Evolutionary conservation across 2,888 invertebrate genomes (phyloP).

Genomic region (Bhutanitis thaidina): DNA sequence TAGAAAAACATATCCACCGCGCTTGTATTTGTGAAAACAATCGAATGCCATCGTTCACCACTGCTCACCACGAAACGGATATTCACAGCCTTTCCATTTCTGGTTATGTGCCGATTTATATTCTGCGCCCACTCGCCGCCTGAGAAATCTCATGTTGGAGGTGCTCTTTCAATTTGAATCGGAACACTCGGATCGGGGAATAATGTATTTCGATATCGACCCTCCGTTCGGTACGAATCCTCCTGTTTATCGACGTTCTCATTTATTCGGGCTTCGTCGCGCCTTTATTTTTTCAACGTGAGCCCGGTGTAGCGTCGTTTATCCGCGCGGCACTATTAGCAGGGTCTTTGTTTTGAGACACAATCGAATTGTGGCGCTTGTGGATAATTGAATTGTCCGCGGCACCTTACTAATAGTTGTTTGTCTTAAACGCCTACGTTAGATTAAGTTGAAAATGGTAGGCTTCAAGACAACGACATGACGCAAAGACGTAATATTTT

Average conservation of each 20-base stretch:
- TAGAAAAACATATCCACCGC: not conserved
- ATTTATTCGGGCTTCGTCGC: slow-evolving; percentile 78
- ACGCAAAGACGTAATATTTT: no score
- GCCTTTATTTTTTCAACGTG: slow-evolving; percentile 76
- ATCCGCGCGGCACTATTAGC: slow-evolving; percentile 70
- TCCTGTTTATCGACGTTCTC: slow-evolving; percentile 78
- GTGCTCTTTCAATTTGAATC: slow-evolving; percentile 81
- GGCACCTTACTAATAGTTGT: slow-evolving; percentile 38
- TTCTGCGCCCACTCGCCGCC: slow-evolving; percentile 78
- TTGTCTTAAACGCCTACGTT: not conserved
- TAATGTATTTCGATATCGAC: slow-evolving; percentile 80
- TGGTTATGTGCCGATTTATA: slow-evolving; percentile 79
- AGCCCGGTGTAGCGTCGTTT: slow-evolving; percentile 70
- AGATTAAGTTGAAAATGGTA: not conserved
- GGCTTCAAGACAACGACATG: no score
- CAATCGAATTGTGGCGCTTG: slow-evolving; percentile 61
- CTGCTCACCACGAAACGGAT: slow-evolving; percentile 65
- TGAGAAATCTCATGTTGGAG: slow-evolving; percentile 79
- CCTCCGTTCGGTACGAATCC: slow-evolving; percentile 73
- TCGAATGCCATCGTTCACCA: slow-evolving; percentile 45
- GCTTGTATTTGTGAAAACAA: slow-evolving; percentile 24
- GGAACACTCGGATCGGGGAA: slow-evolving; percentile 79
- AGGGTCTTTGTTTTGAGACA: slow-evolving; percentile 69
- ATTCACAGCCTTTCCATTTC: slow-evolving; percentile 75
- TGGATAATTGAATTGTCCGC: slow-evolving; percentile 67